Conservation (phyloP, 2,113 vertebrate genomes). For the Mastomys coucha region DNA sequence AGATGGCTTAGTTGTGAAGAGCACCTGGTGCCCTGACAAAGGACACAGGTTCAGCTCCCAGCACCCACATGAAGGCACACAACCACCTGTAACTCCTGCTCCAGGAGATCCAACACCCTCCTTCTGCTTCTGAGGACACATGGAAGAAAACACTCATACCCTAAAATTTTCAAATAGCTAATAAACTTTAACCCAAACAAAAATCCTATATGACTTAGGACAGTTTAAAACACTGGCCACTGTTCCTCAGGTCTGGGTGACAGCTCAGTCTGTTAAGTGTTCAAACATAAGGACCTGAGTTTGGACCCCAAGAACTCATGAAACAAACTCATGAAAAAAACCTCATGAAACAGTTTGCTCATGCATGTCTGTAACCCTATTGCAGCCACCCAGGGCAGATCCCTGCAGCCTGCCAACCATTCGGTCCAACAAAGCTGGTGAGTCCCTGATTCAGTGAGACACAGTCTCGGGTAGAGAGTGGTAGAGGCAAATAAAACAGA, state of each 20-base stretch:
- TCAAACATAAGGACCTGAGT: neutral
- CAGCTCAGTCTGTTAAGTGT: neutral
- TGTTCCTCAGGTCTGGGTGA: no score
- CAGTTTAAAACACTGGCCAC: neutral
- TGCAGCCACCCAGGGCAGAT: no score
- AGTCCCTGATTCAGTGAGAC: neutral
- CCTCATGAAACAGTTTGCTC: neutral
- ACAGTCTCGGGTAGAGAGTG: neutral
- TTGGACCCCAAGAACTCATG: neutral
- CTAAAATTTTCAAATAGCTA: neutral
- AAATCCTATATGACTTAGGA: neutral
- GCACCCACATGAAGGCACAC: neutral
- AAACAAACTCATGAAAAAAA: neutral
- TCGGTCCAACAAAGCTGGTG: neutral
- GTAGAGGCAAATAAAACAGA: neutral
- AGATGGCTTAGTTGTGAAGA: neutral
- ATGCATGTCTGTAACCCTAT: no score
- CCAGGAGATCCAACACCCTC: neutral
- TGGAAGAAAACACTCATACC: neutral
- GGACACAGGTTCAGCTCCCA: neutral
- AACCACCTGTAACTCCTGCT: neutral
- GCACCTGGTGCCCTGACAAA: neutral
- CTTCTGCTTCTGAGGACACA: neutral
- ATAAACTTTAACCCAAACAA: neutral
- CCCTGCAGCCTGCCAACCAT: neutral